Conservation (phyloP, 2,113 vertebrate genomes). For the Amphilophus citrinellus region DNA sequence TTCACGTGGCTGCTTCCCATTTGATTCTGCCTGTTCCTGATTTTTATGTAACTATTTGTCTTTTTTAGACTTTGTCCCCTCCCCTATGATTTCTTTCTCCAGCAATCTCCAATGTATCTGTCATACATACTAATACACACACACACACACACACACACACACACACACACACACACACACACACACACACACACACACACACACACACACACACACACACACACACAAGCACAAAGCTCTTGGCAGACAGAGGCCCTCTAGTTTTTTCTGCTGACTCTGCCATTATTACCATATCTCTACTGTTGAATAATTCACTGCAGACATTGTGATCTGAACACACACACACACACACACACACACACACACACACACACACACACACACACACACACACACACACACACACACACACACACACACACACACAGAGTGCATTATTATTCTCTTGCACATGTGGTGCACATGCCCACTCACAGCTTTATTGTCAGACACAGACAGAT, state of each 20-base stretch:
- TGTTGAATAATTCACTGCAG: conserved; percentile 14
- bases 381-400: not conserved
- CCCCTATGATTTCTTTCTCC: conserved; percentile 5
- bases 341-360: not conserved
- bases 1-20: not conserved
- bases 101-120: not conserved
- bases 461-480: conserved; percentile 30
- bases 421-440: conserved; percentile 25
- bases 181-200: not conserved
- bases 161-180: conserved; percentile 15
- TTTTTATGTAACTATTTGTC: not conserved
- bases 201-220: not conserved
- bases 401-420: not conserved
- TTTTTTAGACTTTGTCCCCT: not conserved
- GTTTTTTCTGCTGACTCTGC: conserved; percentile 76
- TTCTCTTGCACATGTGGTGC: conserved; percentile 40
- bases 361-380: too few species aligned
- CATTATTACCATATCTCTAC: conserved; percentile 63
- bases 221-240: conserved; percentile 13
- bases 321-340: not conserved
- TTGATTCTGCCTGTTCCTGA: not conserved
- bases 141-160: conserved; percentile 2
- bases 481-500: not conserved
- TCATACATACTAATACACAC: not conserved
- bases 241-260: conserved; percentile 48